Base-by-base conservation (phyloP, 2,888 invertebrate genomes). In the Nemotelus nigrinus region DNA sequence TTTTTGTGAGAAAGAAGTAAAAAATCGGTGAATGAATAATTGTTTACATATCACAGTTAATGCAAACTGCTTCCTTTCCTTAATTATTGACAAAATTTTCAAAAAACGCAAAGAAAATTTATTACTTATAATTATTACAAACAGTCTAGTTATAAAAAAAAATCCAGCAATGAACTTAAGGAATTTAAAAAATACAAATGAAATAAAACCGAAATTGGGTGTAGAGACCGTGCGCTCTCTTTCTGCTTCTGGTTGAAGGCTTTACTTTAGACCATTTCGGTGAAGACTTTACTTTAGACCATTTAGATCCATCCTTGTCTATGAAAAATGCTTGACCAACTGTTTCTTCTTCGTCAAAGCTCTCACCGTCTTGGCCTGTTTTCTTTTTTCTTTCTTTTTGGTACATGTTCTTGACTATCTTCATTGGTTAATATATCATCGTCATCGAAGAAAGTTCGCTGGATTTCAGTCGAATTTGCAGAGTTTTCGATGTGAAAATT, bases 181-280 rank as follows among this genome's bases (percentile, higher is more conserved):
- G 0, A 25, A 25, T 25, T 25, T 25, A 25, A 25, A 25, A 25
- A 25, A 25, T 25, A 1, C 0, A 25, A 25, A 25, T 25, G 0
- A 25, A 25, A 25, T 25, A 25, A 25, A 25, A 25, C 25, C 1
- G 25, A 25, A 25, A 25, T 25, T 25, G 25, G 25, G 25, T 1
- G 25, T 25, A 25, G 25, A 25, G 25, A 25, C 25, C 25, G 44
- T 64, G 64, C 43, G 64, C 64, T 43, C 64, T 44, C n/a, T 2
- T 64, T 64, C 64, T 41, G 41, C 41, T 44, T 64, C 44, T 64
- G 64, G 64, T 8, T 43, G 64, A 64, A 65, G 45, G 48, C n/a
- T 65, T 45, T 47, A 45, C 39, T 65, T 47, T 63, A 58, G 25
- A 65, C 47, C 47, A 65, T 65, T 65, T 65, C 48, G 25, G 25